phyloP scores from a whole-genome alignment of 2,113 vertebrate species.

The Orycteropus afer region DNA sequence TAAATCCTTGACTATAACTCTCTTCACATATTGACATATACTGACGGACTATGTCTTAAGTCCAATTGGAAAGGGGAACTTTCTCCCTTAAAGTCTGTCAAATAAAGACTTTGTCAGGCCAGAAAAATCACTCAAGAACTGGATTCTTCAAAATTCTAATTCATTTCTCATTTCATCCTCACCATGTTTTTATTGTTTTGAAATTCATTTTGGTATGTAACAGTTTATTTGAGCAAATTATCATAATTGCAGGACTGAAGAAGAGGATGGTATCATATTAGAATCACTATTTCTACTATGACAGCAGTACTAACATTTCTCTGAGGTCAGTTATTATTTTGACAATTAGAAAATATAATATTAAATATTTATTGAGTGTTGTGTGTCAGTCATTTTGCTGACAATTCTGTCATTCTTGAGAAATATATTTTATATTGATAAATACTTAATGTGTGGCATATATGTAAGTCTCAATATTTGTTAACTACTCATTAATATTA shows the following conservation, averaged over 20 bases:
- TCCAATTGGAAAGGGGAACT: background rate
- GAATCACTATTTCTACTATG: rapidly evolving
- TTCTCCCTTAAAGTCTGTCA: background rate
- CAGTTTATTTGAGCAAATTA: background rate
- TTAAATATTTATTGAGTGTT: background rate
- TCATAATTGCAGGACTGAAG: background rate
- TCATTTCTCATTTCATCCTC: background rate
- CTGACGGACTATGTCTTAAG: background rate
- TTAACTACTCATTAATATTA: background rate
- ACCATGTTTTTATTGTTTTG: background rate
- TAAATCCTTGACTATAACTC: background rate
- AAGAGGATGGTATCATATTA: background rate
- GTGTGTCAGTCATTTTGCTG: background rate
- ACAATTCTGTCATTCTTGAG: background rate
- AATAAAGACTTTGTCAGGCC: background rate
- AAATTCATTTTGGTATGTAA: background rate
- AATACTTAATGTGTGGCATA: background rate
- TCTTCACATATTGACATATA: background rate
- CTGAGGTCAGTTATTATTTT: background rate
- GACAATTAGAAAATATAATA: background rate
- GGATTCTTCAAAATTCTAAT: background rate
- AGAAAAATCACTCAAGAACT: background rate
- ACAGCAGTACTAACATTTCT: background rate
- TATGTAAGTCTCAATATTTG: background rate
- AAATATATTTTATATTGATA: background rate